phyloP scores from a whole-genome alignment of 2,797 vertebrate species.

The Channallabes apus region DNA sequence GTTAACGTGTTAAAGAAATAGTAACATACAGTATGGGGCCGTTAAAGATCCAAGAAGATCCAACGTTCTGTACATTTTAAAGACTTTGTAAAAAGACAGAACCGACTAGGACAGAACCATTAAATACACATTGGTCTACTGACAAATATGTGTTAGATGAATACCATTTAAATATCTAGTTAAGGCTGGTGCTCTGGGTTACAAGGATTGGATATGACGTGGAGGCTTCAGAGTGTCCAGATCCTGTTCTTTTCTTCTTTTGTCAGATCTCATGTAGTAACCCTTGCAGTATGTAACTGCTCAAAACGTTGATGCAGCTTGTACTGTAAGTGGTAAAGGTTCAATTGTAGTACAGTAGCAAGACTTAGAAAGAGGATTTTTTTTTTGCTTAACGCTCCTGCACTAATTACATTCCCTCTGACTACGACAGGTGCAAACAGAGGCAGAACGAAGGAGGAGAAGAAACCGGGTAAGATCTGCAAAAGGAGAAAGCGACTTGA shows the following conservation, averaged over 20 bases:
- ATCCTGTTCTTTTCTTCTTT: background rate
- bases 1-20: too few species aligned
- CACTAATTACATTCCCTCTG: conserved; percentile 34
- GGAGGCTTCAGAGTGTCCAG: background rate
- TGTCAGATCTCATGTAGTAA: background rate
- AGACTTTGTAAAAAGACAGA: background rate
- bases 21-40: too few species aligned
- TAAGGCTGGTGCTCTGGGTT: background rate
- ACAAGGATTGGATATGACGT: background rate
- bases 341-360: too few species aligned
- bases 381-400: too few species aligned
- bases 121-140: background rate
- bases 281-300: background rate
- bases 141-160: background rate
- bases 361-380: too few species aligned
- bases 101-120: background rate
- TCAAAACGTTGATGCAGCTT: background rate
- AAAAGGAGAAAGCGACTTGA: background rate
- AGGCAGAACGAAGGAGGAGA: background rate
- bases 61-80: background rate
- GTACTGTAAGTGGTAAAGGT: conserved; percentile 17
- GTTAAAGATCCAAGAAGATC: background rate
- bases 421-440: background rate
- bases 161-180: background rate
- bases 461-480: too few species aligned